Percentiles rank a stretch among this genome's conserved stretches.
Conservation (phyloP, 2,888 invertebrate genomes). For the Temnothorax unifasciatus region DNA sequence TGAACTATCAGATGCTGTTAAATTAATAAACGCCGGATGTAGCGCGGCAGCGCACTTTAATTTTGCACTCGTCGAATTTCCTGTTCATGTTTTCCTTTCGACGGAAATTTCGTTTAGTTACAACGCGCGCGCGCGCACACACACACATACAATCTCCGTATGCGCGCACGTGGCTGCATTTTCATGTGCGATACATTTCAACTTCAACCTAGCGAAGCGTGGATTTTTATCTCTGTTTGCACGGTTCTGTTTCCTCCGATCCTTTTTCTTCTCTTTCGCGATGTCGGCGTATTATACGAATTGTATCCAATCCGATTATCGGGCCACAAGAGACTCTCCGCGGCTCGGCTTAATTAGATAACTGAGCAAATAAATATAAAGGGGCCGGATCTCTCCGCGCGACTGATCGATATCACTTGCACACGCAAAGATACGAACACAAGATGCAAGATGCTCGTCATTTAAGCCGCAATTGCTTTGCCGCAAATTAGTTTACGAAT, state of each 20-base stretch:
- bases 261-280: background rate
- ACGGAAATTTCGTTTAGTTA: conserved; percentile 29
- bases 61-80: background rate
- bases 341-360: conserved; percentile 41
- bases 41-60: background rate
- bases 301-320: conserved; percentile 39
- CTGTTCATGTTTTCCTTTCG: background rate
- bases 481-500: background rate
- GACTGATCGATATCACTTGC: conserved; percentile 22
- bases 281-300: conserved; percentile 21
- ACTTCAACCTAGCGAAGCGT: conserved; percentile 10
- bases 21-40: background rate
- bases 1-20: conserved; percentile 11
- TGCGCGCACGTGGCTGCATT: conserved; percentile 3
- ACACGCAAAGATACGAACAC: background rate
- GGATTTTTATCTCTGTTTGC: conserved; percentile 19
- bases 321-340: background rate
- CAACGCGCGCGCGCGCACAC: no score
- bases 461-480: conserved; percentile 11
- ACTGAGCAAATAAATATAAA: conserved; percentile 28
- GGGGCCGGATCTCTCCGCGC: conserved; percentile 5
- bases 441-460: background rate
- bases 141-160: background rate
- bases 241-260: background rate
- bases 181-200: conserved; percentile 15